Conservation (phyloP, 1,140 invertebrate genomes). For the Eupristina koningsbergeri region DNA sequence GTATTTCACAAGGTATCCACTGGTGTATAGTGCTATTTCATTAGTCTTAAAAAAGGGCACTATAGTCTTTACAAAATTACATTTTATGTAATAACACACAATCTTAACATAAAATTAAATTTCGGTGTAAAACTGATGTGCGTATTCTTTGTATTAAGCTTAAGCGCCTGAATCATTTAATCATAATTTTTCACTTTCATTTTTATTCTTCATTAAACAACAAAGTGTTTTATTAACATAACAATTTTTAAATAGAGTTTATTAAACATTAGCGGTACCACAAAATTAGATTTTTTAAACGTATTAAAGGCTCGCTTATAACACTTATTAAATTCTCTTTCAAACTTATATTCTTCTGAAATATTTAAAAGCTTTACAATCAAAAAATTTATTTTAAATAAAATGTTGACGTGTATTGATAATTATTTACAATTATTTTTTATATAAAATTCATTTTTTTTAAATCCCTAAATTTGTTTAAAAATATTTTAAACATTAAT, state of each 20-base stretch:
- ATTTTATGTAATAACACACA: background rate
- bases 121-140: background rate
- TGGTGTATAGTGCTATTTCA: background rate
- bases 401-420: no score
- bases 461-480: no score
- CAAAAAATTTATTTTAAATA: background rate
- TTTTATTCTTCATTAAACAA: no score
- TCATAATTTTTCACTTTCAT: constrained; percentile 25
- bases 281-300: background rate
- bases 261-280: background rate
- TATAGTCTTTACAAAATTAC: background rate
- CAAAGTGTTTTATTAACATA: background rate
- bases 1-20: constrained; percentile 24
- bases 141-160: background rate
- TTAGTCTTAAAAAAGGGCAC: background rate
- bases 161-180: background rate
- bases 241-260: background rate
- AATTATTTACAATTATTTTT: no score
- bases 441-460: no score
- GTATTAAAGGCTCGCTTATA: no score
- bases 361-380: background rate
- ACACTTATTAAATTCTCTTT: background rate
- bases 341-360: background rate
- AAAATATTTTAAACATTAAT: no score
- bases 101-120: background rate